phyloP scores from a whole-genome alignment of 1,140 invertebrate genomes.

The Drosophila trapezifrons region DNA sequence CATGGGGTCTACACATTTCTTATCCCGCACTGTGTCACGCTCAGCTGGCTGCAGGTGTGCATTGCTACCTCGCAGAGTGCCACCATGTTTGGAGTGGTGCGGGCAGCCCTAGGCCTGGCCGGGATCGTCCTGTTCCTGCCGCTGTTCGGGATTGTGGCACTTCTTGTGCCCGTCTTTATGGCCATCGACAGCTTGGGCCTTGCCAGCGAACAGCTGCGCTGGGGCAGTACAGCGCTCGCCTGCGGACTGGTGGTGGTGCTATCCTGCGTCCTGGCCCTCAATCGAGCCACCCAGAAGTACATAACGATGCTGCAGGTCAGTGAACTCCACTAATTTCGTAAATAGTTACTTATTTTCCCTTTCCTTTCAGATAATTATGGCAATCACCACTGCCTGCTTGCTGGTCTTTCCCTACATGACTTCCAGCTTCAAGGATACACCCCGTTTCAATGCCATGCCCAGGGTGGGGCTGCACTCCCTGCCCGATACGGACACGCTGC shows the following conservation, averaged over 20 bases:
- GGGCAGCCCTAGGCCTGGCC: slow-evolving; percentile 90
- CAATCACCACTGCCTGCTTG: slow-evolving; percentile 84
- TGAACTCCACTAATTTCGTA: neutral
- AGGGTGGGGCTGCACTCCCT: slow-evolving; percentile 42
- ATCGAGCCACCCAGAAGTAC: slow-evolving; percentile 86
- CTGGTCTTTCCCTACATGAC: slow-evolving; percentile 85
- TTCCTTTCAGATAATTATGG: slow-evolving; percentile 61
- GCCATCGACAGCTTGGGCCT: slow-evolving; percentile 89
- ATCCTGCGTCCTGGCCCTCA: slow-evolving; percentile 88
- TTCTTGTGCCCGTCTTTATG: slow-evolving; percentile 90
- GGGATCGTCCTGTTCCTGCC: slow-evolving; percentile 91
- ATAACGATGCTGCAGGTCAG: slow-evolving; percentile 88
- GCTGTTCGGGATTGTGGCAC: slow-evolving; percentile 89
- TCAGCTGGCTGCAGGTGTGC: slow-evolving; percentile 94
- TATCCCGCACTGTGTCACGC: slow-evolving; percentile 93
- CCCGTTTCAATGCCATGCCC: slow-evolving; percentile 70
- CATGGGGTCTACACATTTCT: slow-evolving; percentile 90
- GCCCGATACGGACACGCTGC: slow-evolving; percentile 58
- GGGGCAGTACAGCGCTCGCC: slow-evolving; percentile 86
- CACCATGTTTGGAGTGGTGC: slow-evolving; percentile 91
- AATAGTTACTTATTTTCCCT: neutral
- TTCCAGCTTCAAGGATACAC: slow-evolving; percentile 83
- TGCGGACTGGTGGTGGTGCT: slow-evolving; percentile 86
- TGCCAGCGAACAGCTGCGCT: slow-evolving; percentile 87
- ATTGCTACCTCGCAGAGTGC: slow-evolving; percentile 91